Evolutionary conservation across 2,888 invertebrate species (phyloP), one percentile per base, ranked within the genome.

Genomic region (Amiota minor): DNA sequence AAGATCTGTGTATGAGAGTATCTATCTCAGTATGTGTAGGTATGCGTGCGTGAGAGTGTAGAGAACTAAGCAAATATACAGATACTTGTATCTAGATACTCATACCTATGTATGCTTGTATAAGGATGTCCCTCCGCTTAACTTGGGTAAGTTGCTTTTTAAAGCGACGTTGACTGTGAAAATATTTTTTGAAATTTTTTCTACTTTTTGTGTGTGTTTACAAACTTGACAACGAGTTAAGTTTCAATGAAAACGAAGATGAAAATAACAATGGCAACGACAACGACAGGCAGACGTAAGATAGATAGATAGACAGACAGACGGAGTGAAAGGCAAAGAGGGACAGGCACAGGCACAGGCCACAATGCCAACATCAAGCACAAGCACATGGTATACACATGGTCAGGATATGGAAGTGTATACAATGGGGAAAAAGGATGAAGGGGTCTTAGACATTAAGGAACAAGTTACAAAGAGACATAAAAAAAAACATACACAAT

Each of bases 401-500:
- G 35, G 35, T 35, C 35, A 35, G 35, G 35, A 35, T 35, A 35
- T 35, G 35, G 35, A 35, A n/a, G n/a, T n/a, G n/a, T n/a, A n/a
- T n/a, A n/a, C n/a, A n/a, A 35, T 23, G 23, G 23, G 23, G 3
- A 2, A 23, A 23, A 3, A 3, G 23, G 3, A 23, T 3, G 1
- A 23, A 23, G 23, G 23, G 23, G 23, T 3, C 23, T 23, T 2
- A 23, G 23, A 47, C 68, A 35, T 71, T 23, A 56, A 45, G 9
- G n/a, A 10, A 53, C 18, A n/a, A 72, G 35, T 35, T 35, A 0
- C 35, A 35, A 35, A 35, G 35, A 73, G 69, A 75, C 72, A 72
- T 73, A 73, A 71, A 81, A 77, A 79, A 77, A 84, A 81, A 78
- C 86, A 77, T 84, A 81, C 61, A 78, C 86, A 80, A 50, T 67